Evolutionary conservation across 2,888 invertebrate species (phyloP), one percentile per base, ranked within the genome.

Genomic region (Molorchus minor): DNA sequence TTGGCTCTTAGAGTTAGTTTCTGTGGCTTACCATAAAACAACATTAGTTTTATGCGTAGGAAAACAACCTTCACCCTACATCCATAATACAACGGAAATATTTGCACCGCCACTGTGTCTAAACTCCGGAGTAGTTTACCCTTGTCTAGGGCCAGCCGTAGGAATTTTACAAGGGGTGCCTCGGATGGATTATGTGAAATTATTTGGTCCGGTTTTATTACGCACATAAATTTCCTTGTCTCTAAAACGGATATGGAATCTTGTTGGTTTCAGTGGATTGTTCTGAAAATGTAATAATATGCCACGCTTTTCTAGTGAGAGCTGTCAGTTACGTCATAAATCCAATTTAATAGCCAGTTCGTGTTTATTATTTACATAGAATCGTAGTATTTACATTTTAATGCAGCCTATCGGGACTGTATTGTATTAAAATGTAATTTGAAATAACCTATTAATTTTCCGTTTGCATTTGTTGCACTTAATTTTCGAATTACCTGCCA

Each of bases 171-270:
- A 56, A 62, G 56, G 62, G 64, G 57, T 56, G 59, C 60, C n/a
- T 60, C 53, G 61, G 64, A 65, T 54, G 65, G 62, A 65, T 65
- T 65, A 65, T 65, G 53, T 58, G 65, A 62, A 62, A 65, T 65
- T 62, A 61, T 65, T 65, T 61, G 58, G 65, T 62, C 56, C 61
- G 65, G 61, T 65, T 65, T 65, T 65, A 65, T 65, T 65, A 61
- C 58, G 15, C 10, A 44, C 54, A 65, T 65, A 65, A 65, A 65
- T 65, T 61, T 62, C 47, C 33, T 35, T 46, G 52, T 56, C 60
- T 49, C 52, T 20, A 38, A 47, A 46, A 55, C 44, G 55, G 55
- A 55, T 55, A 36, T 45, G 8, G 55, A 29, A 40, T 52, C 52
- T 41, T 52, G 17, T 52, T 52, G 41, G 15, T 40, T 41, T 29